Conservation (phyloP, 2,113 vertebrate genomes). For the Onychostoma macrolepis region DNA sequence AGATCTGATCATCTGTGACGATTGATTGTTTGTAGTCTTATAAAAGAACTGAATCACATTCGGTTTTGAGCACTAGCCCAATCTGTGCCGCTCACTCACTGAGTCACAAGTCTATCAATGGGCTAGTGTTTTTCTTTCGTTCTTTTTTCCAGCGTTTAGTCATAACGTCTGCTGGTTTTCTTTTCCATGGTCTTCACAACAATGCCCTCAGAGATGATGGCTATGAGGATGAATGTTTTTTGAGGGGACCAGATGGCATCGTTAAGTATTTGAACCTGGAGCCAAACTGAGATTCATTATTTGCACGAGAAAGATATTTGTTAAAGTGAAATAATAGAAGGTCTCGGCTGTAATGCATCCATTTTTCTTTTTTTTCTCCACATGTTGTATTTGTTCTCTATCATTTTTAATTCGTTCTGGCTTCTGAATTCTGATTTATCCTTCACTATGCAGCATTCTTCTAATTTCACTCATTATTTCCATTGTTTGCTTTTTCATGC, state of each 20-base stretch:
- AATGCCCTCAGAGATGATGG: slow-evolving; percentile 40
- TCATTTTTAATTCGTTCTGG: neutral
- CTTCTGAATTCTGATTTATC: neutral
- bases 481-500: neutral
- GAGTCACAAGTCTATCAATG: slow-evolving; percentile 53
- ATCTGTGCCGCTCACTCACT: slow-evolving; percentile 44
- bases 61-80: slow-evolving; percentile 20
- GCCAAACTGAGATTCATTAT: neutral
- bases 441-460: neutral
- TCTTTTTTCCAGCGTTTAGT: slow-evolving; percentile 37
- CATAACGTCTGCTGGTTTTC: slow-evolving; percentile 51
- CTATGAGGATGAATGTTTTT: slow-evolving; percentile 44
- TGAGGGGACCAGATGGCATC: slow-evolving; percentile 44
- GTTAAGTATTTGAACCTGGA: slow-evolving; percentile 46
- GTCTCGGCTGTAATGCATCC: neutral
- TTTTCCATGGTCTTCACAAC: slow-evolving; percentile 31
- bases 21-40: neutral
- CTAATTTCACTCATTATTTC: slow-evolving; percentile 7
- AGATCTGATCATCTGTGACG: neutral
- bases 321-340: neutral
- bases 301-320: neutral
- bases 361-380: neutral
- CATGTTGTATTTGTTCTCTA: neutral
- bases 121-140: slow-evolving; percentile 28
- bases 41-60: slow-evolving; percentile 27